Conservation (phyloP, 2,888 invertebrate species). For the Ornithoptera priamus region DNA sequence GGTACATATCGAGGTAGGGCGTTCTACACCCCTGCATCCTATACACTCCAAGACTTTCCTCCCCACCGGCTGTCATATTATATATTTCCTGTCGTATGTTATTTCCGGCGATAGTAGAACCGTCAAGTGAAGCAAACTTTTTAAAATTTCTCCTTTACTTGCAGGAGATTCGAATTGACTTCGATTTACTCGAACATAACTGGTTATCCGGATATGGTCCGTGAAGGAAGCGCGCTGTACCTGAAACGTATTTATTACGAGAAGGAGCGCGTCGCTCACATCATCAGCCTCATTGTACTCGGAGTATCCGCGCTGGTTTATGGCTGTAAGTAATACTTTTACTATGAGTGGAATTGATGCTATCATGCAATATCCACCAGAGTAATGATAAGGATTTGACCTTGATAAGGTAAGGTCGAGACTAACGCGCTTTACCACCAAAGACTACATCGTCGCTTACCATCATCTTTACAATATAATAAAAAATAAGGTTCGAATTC, state of each 20-base stretch:
- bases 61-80: too few species aligned
- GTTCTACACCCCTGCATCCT: too few species aligned
- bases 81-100: too few species aligned
- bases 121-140: neutral
- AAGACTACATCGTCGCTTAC: too few species aligned
- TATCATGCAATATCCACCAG: too few species aligned
- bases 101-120: neutral
- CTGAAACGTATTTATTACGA: conserved; percentile 44
- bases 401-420: too few species aligned
- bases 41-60: too few species aligned
- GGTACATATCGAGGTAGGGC: too few species aligned
- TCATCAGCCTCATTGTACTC: conserved; percentile 65
- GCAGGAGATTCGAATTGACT: neutral
- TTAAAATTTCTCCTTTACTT: neutral
- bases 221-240: conserved; percentile 17
- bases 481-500: too few species aligned
- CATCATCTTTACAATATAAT: too few species aligned
- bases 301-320: conserved; percentile 75
- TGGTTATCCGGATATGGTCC: neutral
- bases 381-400: too few species aligned
- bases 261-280: conserved; percentile 54
- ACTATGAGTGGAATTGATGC: neutral
- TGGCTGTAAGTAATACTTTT: conserved; percentile 69
- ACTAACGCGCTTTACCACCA: too few species aligned
- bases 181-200: conserved; percentile 20